Conservation (phyloP, 2,888 invertebrate genomes). For the Lithosia quadra region DNA sequence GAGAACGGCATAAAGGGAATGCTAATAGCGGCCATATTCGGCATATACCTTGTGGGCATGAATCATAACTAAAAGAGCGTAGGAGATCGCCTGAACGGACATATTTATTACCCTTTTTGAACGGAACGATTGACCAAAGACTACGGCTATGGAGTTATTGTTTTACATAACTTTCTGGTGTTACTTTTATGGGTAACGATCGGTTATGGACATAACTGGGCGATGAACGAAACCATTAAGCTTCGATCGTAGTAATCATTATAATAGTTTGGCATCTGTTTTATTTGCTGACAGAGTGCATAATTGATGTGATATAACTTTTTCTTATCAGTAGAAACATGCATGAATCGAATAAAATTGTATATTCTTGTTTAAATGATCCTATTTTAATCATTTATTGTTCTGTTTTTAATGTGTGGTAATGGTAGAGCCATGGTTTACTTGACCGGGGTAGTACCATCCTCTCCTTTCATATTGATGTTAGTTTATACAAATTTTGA, state of each 20-base stretch:
- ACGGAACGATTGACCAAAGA: constrained; percentile 41
- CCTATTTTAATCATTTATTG: background rate
- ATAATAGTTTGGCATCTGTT: constrained; percentile 13
- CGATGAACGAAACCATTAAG: constrained; percentile 15
- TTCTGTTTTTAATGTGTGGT: no score
- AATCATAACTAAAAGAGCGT: constrained; percentile 69
- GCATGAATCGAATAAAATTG: background rate
- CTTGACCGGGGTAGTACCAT: no score
- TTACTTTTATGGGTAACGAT: constrained; percentile 21
- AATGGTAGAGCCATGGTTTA: no score
- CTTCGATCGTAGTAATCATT: constrained; percentile 15
- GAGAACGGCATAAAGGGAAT: constrained; percentile 70
- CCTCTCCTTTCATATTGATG: no score
- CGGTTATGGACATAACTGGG: constrained; percentile 21
- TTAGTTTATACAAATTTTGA: no score
- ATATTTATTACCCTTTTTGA: constrained; percentile 52
- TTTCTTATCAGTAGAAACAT: background rate
- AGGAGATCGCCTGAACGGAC: constrained; percentile 55
- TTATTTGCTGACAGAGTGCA: constrained; percentile 11
- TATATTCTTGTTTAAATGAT: background rate
- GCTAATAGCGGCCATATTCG: constrained; percentile 73
- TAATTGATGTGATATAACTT: background rate
- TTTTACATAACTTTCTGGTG: constrained; percentile 44
- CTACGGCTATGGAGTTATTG: constrained; percentile 44
- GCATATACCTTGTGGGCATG: constrained; percentile 62